Base-by-base conservation (phyloP, 2,113 vertebrate genomes). In the Papio anubis region DNA sequence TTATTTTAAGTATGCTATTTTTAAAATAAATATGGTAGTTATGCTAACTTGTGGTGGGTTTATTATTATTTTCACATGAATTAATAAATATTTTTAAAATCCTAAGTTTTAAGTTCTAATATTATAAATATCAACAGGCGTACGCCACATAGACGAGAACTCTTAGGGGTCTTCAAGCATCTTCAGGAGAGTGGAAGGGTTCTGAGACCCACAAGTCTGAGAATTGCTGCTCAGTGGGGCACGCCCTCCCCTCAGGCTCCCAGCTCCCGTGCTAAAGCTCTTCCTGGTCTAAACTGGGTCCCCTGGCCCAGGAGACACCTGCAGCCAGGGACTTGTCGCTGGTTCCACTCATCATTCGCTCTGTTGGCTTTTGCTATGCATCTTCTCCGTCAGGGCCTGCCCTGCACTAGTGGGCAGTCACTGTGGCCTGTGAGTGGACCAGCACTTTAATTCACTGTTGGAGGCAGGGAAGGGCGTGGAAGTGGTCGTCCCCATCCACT, bases 211-310 rank as follows among this genome's bases (percentile, higher is more conserved):
- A 5, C 2, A 3, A 4, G 55, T 6, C 2, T 25, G 45, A 81
- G 66, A 50, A n/a, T n/a, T 0, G 0, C 23, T 52, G 83, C 21
- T 43, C 12, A 21, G 59, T 72, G 5, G 5, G 17, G 6, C 20
- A 0, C 1, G 0, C 4, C 32, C 3, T 50, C 55, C 55, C 21
- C 0, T 43, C 0, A 4, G 93, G 21, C 21, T 3, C 0, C 40
- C 16, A 11, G 38, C 20, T 38, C n/a, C 80, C 2, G 13, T 5
- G 5, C 17, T 10, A 27, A 11, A 16, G 38, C 10, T 23, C 72
- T 6, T 57, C 21, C 13, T 7, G 18, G n/a, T 82, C 52, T 82
- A 13, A 16, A 13, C 80, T 38, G n/a, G 50, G 9, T 23, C 21
- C 7, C 16, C n/a, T 2, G 30, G 14, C 48, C 20, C 2, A 1